These are phyloP conservation scores for Pristionchus japonicus DNA, from an alignment of 2,888 invertebrate genomes.

Conservation along the genomic window DNA sequence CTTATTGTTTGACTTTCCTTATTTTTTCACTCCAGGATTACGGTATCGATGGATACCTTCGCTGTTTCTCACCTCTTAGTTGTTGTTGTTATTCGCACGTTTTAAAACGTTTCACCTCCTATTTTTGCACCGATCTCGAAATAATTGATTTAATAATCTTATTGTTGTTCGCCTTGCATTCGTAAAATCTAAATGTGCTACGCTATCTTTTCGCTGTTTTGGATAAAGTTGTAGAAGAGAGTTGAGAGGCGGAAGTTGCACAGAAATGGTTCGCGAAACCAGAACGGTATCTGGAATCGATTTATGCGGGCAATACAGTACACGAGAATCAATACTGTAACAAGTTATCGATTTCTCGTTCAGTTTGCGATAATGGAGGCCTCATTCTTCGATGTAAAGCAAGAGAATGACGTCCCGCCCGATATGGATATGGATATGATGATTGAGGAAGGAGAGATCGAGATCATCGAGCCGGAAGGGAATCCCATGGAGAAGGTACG, in stretches of 20 bases:
- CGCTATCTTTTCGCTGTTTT: neutral
- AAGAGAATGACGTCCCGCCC: neutral
- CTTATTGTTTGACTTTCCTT: too few species aligned
- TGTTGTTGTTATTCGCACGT: neutral
- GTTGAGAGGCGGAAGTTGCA: too few species aligned
- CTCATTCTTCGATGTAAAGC: neutral
- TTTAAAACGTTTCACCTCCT: neutral
- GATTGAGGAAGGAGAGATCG: neutral
- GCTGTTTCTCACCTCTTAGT: neutral
- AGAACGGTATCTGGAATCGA: neutral
- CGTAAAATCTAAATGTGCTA: neutral
- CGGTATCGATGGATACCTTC: neutral
- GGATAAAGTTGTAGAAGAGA: neutral
- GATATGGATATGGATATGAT: neutral
- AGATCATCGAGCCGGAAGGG: neutral
- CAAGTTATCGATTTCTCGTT: neutral
- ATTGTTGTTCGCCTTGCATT: neutral
- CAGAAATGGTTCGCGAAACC: constrained; percentile 19
- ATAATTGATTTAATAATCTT: neutral
- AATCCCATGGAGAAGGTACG: constrained; percentile 22
- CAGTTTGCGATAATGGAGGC: neutral
- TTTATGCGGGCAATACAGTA: too few species aligned
- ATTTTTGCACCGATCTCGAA: constrained; percentile 9
- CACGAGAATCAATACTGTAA: too few species aligned
- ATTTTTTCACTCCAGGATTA: neutral